Percentiles rank a stretch among this genome's conserved stretches.
Conservation (phyloP, 2,113 vertebrate species). For the Lepidothrix coronata region DNA sequence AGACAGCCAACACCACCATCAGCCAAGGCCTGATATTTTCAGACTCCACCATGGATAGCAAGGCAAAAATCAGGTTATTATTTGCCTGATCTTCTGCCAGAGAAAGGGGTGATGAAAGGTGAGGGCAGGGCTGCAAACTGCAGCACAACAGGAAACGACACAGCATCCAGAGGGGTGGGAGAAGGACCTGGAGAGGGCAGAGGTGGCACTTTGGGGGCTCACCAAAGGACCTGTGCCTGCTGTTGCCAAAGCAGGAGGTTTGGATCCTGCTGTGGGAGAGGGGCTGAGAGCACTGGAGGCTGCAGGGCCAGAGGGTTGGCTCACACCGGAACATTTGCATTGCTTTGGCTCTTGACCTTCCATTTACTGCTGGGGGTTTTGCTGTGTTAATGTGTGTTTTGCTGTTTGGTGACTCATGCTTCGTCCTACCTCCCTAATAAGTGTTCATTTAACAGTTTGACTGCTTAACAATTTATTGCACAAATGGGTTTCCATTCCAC, state of each 20-base stretch:
- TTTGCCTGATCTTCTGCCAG: not conserved
- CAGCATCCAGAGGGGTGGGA: rapidly evolving
- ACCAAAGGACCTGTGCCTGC: not conserved
- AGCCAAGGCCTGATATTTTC: not conserved
- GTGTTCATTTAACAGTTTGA: slow-evolving; percentile 5
- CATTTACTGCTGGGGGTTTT: not conserved
- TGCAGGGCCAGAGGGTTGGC: not conserved
- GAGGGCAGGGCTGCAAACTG: not conserved
- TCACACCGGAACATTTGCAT: not conserved
- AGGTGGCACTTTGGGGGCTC: not conserved
- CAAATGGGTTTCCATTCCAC: slow-evolving; percentile 31
- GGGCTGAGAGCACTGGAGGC: not conserved
- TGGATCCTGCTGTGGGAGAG: not conserved
- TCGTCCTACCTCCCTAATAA: not conserved
- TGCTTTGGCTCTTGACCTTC: not conserved
- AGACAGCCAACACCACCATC: not conserved
- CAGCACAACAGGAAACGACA: rapidly evolving
- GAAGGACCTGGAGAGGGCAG: not conserved
- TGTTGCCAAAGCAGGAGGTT: not conserved
- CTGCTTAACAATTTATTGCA: slow-evolving; percentile 49
- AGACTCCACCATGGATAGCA: not conserved
- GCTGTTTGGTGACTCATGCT: not conserved
- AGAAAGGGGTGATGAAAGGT: not conserved
- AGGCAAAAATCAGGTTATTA: not conserved
- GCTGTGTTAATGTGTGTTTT: not conserved